Percentiles rank a stretch among this genome's conserved stretches.
These are phyloP conservation scores for Carollia perspicillata DNA, from an alignment of 2,113 vertebrate species.

Conservation along the genomic window DNA sequence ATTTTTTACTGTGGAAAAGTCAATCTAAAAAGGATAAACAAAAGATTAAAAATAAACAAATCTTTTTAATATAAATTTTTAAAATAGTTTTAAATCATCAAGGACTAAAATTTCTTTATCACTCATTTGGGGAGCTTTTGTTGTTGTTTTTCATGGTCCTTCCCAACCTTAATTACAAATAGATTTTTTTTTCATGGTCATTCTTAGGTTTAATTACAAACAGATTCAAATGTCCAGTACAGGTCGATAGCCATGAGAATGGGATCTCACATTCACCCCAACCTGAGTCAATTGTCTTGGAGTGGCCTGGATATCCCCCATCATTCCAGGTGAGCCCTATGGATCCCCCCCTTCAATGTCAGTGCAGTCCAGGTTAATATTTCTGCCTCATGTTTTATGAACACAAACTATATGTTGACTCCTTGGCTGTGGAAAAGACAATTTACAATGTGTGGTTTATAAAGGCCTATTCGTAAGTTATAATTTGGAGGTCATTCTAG, in stretches of 20 bases:
- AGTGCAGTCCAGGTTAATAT: neutral
- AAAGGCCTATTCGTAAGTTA: neutral
- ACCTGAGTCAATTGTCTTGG: neutral
- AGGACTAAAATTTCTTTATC: conserved; percentile 23
- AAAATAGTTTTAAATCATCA: conserved; percentile 36
- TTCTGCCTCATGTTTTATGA: neutral
- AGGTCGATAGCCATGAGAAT: neutral
- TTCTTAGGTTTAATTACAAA: conserved; percentile 75
- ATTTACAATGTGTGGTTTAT: neutral
- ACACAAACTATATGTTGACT: neutral
- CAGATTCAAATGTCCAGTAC: conserved; percentile 1
- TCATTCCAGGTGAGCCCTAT: neutral
- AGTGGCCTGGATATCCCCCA: neutral
- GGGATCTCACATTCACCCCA: neutral
- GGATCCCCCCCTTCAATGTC: neutral
- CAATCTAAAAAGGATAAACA: conserved; percentile 73
- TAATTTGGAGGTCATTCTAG: neutral
- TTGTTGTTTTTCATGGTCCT: neutral
- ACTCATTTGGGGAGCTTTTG: neutral
- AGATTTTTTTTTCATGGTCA: neutral
- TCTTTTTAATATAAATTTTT: neutral
- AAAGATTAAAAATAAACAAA: conserved; percentile 19
- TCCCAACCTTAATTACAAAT: conserved; percentile 74
- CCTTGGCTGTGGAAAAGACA: neutral
- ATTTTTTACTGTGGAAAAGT: conserved; percentile 79